phyloP scores from a whole-genome alignment of 2,113 vertebrate species.

The Gnathonemus longibarbis region DNA sequence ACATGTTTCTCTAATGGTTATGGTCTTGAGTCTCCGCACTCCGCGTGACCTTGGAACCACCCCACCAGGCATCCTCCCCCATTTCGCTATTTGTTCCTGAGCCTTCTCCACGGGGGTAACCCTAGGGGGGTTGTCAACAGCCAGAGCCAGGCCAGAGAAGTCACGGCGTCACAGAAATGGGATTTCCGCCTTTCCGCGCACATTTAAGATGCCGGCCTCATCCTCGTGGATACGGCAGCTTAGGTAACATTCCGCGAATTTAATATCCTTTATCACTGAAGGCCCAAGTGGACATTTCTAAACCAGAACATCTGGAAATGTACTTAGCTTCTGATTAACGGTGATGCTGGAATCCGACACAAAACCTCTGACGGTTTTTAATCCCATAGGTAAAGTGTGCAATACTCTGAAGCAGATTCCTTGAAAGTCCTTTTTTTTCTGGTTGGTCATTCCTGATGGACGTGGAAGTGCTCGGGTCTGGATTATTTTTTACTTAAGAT shows the following conservation, averaged over 20 bases:
- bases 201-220: neutral
- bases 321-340: conserved; percentile 1
- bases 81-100: neutral
- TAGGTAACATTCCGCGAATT: neutral
- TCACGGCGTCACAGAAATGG: neutral
- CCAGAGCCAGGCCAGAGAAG: neutral
- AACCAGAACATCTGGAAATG: neutral
- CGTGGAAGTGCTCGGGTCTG: neutral
- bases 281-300: neutral
- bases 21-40: neutral
- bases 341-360: neutral
- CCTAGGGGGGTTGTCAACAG: neutral
- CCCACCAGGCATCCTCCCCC: neutral
- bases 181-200: neutral
- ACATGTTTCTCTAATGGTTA: neutral
- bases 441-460: neutral
- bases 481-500: neutral
- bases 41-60: neutral
- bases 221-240: neutral
- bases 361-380: neutral
- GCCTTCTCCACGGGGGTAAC: neutral
- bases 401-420: neutral
- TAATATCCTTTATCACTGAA: conserved; percentile 14
- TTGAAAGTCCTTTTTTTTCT: neutral
- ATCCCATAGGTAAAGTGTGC: neutral